phyloP scores from a whole-genome alignment of 2,113 vertebrate genomes.

The Suricata suricatta region DNA sequence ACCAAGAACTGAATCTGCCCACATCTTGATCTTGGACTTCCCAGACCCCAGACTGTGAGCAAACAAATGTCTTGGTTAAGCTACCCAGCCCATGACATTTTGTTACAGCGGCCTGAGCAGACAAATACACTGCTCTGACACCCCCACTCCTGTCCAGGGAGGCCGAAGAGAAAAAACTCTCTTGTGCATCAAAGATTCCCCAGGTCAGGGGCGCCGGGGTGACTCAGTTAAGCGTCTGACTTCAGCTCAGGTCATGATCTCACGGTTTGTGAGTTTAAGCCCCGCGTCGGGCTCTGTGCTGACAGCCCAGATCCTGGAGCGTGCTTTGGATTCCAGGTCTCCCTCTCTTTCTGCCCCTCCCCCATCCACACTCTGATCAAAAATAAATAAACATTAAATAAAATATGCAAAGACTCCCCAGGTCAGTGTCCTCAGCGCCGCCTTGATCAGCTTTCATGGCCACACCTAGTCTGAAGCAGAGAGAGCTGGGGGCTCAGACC shows the following conservation, averaged over 20 bases:
- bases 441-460: background rate
- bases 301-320: too few relatives aligned
- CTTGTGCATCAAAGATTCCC: background rate
- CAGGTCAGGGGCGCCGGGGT: background rate
- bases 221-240: too few relatives aligned
- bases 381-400: too few relatives aligned
- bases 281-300: too few relatives aligned
- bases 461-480: background rate
- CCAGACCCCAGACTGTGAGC: background rate
- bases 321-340: too few relatives aligned
- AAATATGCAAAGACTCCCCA: background rate
- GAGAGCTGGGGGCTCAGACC: background rate
- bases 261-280: too few relatives aligned
- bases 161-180: background rate
- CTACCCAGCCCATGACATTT: background rate
- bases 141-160: too few relatives aligned
- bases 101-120: background rate
- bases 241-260: too few relatives aligned
- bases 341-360: too few relatives aligned
- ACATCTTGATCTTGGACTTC: background rate
- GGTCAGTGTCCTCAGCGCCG: background rate
- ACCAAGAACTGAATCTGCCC: background rate
- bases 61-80: background rate
- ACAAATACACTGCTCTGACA: background rate
- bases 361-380: too few relatives aligned